Percentiles rank a stretch among this genome's conserved stretches.
phyloP scores from a whole-genome alignment of 2,888 invertebrate genomes.

The Operophtera brumata region DNA sequence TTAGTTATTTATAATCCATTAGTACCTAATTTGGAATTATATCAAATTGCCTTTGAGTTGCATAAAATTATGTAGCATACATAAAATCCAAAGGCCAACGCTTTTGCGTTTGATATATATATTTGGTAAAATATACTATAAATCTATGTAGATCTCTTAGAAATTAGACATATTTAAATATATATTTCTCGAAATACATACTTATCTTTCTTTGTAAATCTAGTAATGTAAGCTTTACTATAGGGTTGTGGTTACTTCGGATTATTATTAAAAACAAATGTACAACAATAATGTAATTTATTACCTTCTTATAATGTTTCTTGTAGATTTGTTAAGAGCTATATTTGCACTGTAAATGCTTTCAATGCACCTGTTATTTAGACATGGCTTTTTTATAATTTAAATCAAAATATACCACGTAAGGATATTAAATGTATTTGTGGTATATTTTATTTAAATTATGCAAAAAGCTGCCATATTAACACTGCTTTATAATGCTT shows the following conservation, averaged over 20 bases:
- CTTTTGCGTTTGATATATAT: background rate
- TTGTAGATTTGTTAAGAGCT: slow-evolving; percentile 25
- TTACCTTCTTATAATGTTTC: background rate
- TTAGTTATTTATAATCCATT: background rate
- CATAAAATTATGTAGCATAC: too few species aligned
- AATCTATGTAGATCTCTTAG: slow-evolving; percentile 43
- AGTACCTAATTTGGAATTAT: too few species aligned
- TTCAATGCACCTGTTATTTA: slow-evolving; percentile 41
- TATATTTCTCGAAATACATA: slow-evolving; percentile 31
- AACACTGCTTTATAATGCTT: slow-evolving; percentile 67
- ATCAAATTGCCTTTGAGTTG: background rate
- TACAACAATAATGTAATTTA: slow-evolving; percentile 13
- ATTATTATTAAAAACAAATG: slow-evolving; percentile 10
- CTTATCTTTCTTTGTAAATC: background rate
- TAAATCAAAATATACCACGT: background rate
- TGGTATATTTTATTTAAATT: slow-evolving; percentile 39
- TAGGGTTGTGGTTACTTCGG: slow-evolving; percentile 32
- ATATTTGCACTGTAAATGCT: slow-evolving; percentile 44
- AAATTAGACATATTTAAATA: slow-evolving; percentile 30
- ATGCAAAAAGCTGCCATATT: slow-evolving; percentile 45
- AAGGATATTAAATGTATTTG: background rate
- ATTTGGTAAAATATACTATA: slow-evolving; percentile 10
- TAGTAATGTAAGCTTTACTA: background rate
- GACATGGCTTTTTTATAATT: slow-evolving; percentile 26
- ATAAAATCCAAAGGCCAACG: too few species aligned